Percentiles rank a stretch among this genome's conserved stretches.
Conservation (phyloP, 2,797 vertebrate genomes). For the Pseudochaenichthys georgianus region DNA sequence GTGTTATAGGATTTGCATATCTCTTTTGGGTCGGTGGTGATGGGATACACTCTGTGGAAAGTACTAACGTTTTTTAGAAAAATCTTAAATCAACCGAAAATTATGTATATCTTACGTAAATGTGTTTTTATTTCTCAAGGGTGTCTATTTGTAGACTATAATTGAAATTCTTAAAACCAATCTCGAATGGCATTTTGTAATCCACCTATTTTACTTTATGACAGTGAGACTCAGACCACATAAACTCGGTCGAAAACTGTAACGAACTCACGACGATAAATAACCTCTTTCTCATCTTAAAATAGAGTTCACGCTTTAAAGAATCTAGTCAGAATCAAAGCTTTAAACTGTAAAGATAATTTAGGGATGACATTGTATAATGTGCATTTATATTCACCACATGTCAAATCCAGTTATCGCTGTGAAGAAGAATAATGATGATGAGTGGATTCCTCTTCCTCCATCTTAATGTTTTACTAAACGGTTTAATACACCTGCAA, state of each 20-base stretch:
- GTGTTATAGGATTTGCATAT: neutral
- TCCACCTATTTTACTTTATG: no score
- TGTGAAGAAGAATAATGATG: neutral
- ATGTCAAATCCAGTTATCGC: neutral
- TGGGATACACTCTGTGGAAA: neutral
- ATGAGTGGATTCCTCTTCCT: conserved; percentile 9
- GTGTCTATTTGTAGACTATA: no score
- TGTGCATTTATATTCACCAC: neutral
- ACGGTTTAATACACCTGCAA: neutral
- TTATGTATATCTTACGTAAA: no score
- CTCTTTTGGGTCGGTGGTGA: neutral
- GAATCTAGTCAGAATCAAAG: neutral
- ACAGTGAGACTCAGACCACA: no score
- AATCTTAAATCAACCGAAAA: neutral
- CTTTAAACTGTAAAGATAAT: neutral
- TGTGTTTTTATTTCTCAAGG: no score
- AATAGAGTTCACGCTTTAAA: neutral
- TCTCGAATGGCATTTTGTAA: no score
- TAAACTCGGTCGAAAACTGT: neutral
- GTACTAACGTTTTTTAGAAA: neutral
- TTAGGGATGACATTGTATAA: neutral
- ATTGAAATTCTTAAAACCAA: no score
- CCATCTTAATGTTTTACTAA: neutral
- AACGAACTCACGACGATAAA: neutral
- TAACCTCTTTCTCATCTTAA: neutral